phyloP scores from a whole-genome alignment of 1,140 invertebrate genomes.

The Pseudobourletiella spinata region DNA sequence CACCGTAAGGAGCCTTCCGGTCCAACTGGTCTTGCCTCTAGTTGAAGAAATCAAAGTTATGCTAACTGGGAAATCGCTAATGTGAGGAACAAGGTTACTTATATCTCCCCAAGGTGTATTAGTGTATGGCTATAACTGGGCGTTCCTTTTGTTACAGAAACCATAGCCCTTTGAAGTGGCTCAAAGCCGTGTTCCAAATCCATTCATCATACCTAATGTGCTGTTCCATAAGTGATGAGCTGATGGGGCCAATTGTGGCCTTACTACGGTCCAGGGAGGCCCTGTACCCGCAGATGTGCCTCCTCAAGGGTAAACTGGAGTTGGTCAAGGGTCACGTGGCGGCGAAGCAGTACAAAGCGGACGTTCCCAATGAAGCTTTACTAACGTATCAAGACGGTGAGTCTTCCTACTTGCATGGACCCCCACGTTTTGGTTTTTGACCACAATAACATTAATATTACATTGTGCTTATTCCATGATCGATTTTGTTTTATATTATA shows the following conservation, averaged over 20 bases:
- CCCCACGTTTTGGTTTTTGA: neutral
- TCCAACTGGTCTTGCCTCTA: conserved; percentile 52
- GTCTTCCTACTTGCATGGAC: too few species aligned
- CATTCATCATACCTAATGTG: conserved; percentile 55
- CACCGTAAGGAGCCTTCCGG: conserved; percentile 53
- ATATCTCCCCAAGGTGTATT: neutral
- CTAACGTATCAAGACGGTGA: conserved; percentile 36
- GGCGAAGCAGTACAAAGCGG: conserved; percentile 29
- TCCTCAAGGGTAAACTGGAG: conserved; percentile 50
- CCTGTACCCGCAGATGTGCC: conserved; percentile 47
- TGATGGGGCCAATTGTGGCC: conserved; percentile 50
- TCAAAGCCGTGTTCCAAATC: conserved; percentile 49
- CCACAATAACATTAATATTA: too few species aligned
- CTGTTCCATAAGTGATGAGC: conserved; percentile 47
- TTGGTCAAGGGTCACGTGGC: conserved; percentile 36
- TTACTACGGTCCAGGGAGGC: conserved; percentile 51
- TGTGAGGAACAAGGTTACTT: conserved; percentile 46
- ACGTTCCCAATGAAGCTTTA: conserved; percentile 34
- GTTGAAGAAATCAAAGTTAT: conserved; percentile 52
- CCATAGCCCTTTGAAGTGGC: conserved; percentile 51
- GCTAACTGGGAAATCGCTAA: conserved; percentile 51
- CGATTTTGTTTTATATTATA: neutral
- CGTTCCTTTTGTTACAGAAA: conserved; percentile 45
- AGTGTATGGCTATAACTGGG: conserved; percentile 16
- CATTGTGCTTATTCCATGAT: neutral